A percentile compares a stretch with the other conserved stretches of the same genome.
phyloP scores from a whole-genome alignment of 2,888 invertebrate genomes.

The Herminia tarsipennalis region DNA sequence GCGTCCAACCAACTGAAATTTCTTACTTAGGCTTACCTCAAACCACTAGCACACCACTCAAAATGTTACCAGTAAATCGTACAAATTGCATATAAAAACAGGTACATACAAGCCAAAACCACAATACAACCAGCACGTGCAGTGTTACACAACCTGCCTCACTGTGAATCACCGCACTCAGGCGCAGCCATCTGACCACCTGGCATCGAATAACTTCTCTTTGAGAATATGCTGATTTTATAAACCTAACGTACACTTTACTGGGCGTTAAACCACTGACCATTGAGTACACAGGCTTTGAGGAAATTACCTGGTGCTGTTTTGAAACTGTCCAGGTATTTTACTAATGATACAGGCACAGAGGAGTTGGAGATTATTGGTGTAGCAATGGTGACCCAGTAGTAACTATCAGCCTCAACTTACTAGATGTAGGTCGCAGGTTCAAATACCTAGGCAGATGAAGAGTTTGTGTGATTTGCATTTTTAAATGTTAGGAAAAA shows the following conservation, averaged over 20 bases:
- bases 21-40: no score
- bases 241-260: slow-evolving; percentile 7
- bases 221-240: slow-evolving; percentile 35
- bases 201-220: slow-evolving; percentile 14
- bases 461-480: no score
- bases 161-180: slow-evolving; percentile 11
- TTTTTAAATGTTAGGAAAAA: no score
- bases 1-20: no score
- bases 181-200: slow-evolving; percentile 11
- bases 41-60: no score
- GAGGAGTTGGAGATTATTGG: no score
- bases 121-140: slow-evolving; percentile 37
- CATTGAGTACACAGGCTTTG: not conserved
- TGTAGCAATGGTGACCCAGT: no score
- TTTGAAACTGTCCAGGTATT: no score
- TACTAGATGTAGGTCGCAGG: no score
- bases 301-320: not conserved
- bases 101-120: slow-evolving; percentile 28
- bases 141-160: slow-evolving; percentile 29
- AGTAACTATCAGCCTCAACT: no score
- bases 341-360: no score
- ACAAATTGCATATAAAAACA: slow-evolving; percentile 6
- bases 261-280: not conserved
- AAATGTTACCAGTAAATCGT: slow-evolving; percentile 1
- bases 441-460: no score